These are phyloP conservation scores for Hymenochirus boettgeri DNA, from an alignment of 2,113 vertebrate species.

Conservation along the genomic window DNA sequence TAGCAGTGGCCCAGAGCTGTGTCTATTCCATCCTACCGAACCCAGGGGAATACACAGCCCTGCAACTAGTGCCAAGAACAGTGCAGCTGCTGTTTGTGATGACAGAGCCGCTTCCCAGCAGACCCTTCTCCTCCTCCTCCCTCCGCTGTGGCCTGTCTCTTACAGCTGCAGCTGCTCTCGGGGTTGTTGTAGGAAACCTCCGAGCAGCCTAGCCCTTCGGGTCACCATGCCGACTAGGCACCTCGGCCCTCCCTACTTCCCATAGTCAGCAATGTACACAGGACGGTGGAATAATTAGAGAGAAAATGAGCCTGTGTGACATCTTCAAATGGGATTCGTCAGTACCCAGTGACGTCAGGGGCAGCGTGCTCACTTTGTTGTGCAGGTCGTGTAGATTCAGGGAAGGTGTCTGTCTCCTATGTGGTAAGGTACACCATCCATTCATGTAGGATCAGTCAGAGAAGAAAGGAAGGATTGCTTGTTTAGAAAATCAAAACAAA, in stretches of 20 bases:
- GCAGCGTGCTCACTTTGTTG: slow-evolving; percentile 37
- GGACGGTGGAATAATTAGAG: neutral
- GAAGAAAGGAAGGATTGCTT: too few species aligned
- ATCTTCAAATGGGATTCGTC: neutral
- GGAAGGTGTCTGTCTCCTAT: neutral
- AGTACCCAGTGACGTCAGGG: slow-evolving; percentile 1
- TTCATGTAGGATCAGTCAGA: too few species aligned
- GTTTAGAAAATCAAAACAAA: too few species aligned
- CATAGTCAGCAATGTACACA: neutral
- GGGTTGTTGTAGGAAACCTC: slow-evolving; percentile 4
- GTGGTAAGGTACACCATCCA: neutral
- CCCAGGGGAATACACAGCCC: neutral
- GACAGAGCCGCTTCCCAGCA: slow-evolving; percentile 6
- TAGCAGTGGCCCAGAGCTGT: too few species aligned
- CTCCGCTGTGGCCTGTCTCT: slow-evolving; percentile 5
- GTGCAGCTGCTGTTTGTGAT: slow-evolving; percentile 7
- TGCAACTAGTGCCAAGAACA: slow-evolving; percentile 4
- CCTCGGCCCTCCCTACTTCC: slow-evolving; percentile 1
- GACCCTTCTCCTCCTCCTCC: neutral
- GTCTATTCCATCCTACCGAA: neutral
- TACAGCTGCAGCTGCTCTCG: neutral
- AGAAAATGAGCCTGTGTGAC: neutral
- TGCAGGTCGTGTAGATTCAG: neutral
- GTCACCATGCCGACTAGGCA: neutral
- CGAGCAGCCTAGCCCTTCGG: neutral